A percentile compares a stretch with the other conserved stretches of the same genome.
Conservation (phyloP, 2,113 vertebrate species). For the Gymnogyps californianus region DNA sequence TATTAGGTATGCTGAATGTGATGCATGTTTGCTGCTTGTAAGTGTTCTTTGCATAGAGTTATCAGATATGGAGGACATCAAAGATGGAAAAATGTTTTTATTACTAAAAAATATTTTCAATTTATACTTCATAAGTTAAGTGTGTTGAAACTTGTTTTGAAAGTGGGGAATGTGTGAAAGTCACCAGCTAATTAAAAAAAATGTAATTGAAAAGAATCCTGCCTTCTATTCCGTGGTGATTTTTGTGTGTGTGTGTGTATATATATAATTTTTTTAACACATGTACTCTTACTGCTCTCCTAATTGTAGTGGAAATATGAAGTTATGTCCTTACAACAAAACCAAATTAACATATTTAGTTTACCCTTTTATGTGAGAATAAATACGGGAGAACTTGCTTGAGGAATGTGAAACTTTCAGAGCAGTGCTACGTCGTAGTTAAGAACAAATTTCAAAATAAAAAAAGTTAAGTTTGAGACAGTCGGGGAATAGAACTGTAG, state of each 20-base stretch:
- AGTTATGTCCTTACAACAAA: not conserved
- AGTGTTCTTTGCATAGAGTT: not conserved
- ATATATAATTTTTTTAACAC: not conserved
- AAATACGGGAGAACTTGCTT: not conserved
- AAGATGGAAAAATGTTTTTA: not conserved
- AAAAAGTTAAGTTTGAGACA: not conserved
- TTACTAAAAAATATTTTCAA: not conserved
- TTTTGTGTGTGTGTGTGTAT: not conserved
- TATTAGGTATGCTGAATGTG: fast-evolving
- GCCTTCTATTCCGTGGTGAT: not conserved
- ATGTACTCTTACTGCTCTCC: not conserved
- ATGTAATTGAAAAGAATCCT: not conserved
- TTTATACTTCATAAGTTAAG: not conserved
- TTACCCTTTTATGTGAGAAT: not conserved
- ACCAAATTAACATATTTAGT: not conserved
- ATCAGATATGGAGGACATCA: too few relatives aligned
- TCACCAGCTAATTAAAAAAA: not conserved
- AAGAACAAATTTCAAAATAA: not conserved
- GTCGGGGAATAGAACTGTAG: fast-evolving
- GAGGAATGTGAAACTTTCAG: not conserved
- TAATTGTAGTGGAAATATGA: not conserved
- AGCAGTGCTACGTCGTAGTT: fast-evolving
- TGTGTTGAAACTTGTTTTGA: not conserved
- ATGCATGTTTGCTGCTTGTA: not conserved
- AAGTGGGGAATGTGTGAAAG: not conserved